Base-by-base conservation (phyloP, 2,797 vertebrate genomes). In the Enteromius paludinosus region DNA sequence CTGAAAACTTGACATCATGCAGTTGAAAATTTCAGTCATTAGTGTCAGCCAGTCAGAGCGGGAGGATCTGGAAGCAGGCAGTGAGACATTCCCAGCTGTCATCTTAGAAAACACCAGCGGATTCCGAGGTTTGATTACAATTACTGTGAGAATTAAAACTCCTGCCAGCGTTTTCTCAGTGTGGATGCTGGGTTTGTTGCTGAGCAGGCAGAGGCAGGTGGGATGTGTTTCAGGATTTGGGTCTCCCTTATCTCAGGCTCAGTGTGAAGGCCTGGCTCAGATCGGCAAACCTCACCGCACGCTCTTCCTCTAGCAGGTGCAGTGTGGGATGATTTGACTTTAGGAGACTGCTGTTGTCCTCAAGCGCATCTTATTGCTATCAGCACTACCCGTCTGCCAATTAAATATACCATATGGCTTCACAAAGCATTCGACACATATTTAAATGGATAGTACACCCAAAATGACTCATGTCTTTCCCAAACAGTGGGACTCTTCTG, bases 131-230 rank as follows among this genome's bases (percentile, higher is more conserved):
- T 54, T 66, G 23, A 68, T 68, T 33, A 41, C 80, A 82, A 82
- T 82, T 75, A 82, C 47, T 66, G 30, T 82, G 71, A 66, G 45
- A 56, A 74, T 30, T 25, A 74, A 73, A 82, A 41, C 33, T 28
- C 45, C 59, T 38, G 61, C n/a, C 23, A 43, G 71, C 33, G 28
- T 54, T 74, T 65, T 81, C 79, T 74, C 59, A 73, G 56, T 1
- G 15, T 35, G 66, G 78, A 71, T 17, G 64, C 8, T 56, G 3
- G 5, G 68, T 64, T 73, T 84, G 10, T 52, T 78, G 79, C 59
- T 41, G 59, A 85, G 75, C 56, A 78, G 70, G 80, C 33, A 75
- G 65, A 62, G 45, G 33, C 76, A 83, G 77, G 85, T 83, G 66
- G 54, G 56, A 35, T 79, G 47, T 43, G 59, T 69, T 74, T 86